Conservation (phyloP, 2,888 invertebrate species). For the Reticulitermes lucifugus region DNA sequence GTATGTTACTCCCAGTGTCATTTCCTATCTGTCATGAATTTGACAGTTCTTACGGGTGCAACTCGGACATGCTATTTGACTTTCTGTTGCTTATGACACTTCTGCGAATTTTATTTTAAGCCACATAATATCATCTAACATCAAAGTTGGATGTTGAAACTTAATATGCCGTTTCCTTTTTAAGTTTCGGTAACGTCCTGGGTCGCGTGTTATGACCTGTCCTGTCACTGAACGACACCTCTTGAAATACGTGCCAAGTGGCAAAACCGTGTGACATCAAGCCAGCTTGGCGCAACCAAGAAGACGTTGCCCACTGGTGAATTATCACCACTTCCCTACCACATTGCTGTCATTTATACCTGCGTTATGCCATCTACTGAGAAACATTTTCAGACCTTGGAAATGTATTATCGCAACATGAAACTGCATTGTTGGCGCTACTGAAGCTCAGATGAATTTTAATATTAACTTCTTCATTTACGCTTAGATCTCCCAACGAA, state of each 20-base stretch:
- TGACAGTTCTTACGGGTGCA: not conserved
- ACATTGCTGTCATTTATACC: not conserved
- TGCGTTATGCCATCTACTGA: not conserved
- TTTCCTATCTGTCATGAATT: not conserved
- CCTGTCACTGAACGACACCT: slow-evolving; percentile 2
- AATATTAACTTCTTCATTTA: too few species aligned
- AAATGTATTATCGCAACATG: too few species aligned
- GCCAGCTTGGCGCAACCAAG: slow-evolving; percentile 11
- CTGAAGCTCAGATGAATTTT: too few species aligned
- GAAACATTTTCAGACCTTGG: not conserved
- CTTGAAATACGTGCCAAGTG: slow-evolving; percentile 18
- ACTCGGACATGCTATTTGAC: not conserved
- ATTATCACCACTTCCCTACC: not conserved
- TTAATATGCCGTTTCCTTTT: not conserved
- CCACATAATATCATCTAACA: not conserved
- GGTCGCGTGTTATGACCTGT: slow-evolving; percentile 4
- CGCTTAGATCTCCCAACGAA: too few species aligned
- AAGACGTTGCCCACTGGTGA: not conserved
- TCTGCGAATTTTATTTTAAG: not conserved
- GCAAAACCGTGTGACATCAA: slow-evolving; percentile 9
- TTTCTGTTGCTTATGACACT: not conserved
- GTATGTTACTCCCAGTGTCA: too few species aligned
- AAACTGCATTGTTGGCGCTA: too few species aligned
- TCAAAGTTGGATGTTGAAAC: slow-evolving; percentile 14
- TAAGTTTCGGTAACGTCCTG: slow-evolving; percentile 16